Base-by-base conservation (phyloP, 2,797 vertebrate species). In the Distichodus sexfasciatus region DNA sequence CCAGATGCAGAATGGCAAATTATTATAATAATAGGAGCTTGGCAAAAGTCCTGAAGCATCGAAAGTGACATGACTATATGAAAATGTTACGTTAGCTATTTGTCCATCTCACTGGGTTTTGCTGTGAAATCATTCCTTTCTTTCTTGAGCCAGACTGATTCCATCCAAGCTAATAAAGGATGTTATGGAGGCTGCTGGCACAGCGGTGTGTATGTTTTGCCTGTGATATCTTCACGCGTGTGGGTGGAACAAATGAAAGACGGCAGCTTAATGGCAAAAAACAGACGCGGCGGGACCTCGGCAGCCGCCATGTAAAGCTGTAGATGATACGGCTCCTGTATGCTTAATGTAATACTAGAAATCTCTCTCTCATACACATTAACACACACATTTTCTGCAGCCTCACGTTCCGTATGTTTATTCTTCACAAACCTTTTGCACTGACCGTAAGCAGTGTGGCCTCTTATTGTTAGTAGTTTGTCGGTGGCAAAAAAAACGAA, bases 201-300 rank as follows among this genome's bases (percentile, higher is more conserved):
- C 11, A 2, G n/a, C n/a, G 23, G 6, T 19, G 29, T 29, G 17
- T 21, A 26, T 10, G 15, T 46, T 14, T 10, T 62, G 28, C 28
- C 55, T 28, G 24, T 43, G 28, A 48, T 59, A 17, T 50, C 10
- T 47, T n/a, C 24, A 31, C 15, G 3, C 23, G 29, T 53, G 65
- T 46, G 17, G 23, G 23, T 23, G 21, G 38, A 66, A 61, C 44
- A 50, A 61, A 65, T 29, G 19, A 66, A 70, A 23, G 43, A 21
- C 6, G 19, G 10, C 36, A 6, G 11, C 28, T 44, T 51, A 63
- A 65, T 48, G 19, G 47, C 40, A 43, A 1, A 29, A 23, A 36
- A 60, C 31, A 48, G 11, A 36, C 40, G 17, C 31, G 36, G 46
- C 31, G 23, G 40, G 17, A 38, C 21, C 23, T 33, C 43, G 31